Conservation (phyloP, 2,113 vertebrate genomes). For the Narcine bancroftii region DNA sequence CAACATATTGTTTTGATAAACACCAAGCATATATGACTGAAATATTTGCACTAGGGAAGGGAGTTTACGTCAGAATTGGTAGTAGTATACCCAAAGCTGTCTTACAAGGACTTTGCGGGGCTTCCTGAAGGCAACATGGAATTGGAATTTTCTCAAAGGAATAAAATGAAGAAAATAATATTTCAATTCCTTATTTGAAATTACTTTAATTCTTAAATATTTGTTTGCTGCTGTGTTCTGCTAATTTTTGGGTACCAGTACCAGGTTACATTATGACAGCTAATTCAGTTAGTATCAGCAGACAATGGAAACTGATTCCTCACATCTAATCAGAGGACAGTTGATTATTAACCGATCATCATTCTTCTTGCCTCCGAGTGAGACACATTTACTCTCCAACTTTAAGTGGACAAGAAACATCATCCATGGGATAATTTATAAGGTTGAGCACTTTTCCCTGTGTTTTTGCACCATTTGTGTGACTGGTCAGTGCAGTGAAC, state of each 20-base stretch:
- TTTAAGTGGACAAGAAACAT: background rate
- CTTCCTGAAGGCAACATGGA: background rate
- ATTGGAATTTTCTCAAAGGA: background rate
- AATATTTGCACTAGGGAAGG: background rate
- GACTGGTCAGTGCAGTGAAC: slow-evolving; percentile 36
- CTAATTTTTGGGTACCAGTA: background rate
- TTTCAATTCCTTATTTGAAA: background rate
- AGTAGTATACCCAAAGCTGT: background rate
- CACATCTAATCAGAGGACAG: background rate
- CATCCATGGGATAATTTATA: slow-evolving; percentile 18
- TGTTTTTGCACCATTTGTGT: slow-evolving; percentile 12
- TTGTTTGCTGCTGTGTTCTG: background rate
- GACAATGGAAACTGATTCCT: background rate
- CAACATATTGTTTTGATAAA: background rate
- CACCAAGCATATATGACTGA: background rate
- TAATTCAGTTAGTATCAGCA: background rate
- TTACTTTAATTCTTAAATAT: background rate
- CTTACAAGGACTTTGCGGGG: background rate
- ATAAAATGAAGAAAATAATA: background rate
- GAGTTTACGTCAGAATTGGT: background rate
- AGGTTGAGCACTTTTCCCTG: slow-evolving; percentile 32
- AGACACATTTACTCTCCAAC: slow-evolving; percentile 3
- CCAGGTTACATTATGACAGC: background rate
- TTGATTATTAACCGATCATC: background rate
- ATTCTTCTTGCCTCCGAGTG: background rate